Base-by-base conservation (phyloP, 2,797 vertebrate species). In the Scarus forsteni region DNA sequence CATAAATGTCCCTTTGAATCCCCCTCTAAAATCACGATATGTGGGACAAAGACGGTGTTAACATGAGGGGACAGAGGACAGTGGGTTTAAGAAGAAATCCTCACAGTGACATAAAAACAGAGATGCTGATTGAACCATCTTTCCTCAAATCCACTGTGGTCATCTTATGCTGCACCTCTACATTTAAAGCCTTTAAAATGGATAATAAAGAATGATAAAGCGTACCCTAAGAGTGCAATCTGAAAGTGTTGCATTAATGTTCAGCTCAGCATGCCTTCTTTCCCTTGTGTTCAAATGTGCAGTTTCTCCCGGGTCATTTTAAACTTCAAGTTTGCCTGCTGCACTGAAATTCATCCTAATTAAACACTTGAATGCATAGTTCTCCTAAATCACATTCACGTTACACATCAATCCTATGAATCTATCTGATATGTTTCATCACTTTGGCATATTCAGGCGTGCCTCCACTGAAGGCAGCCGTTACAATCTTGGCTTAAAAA, bases 361-460 rank as follows among this genome's bases (percentile, higher is more conserved):
- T 65, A 27, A 65, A 73, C 51, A 42, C 65, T 27, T 27, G 49
- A 61, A 85, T 88, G 79, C 83, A 89, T 87, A 89, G 85, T 78
- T 88, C 79, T 66, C 78, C 66, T 49, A 43, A 59, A 85, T 84
- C 55, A 79, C 75, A 71, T 83, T 85, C 65, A 62, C 40, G 35
- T 68, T 68, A 16, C 66, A 72, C 56, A 55, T 80, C 57, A 63
- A 45, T 27, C 62, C 53, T 67, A 35, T 72, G 38, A 11, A 55
- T 50, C 46, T 58, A 55, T 80, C 68, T 75, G 84, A 87, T 86
- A 82, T 85, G 73, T 88, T 79, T 75, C 73, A 76, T 75, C 58
- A 11, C 81, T 80, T 88, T 85, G 81, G 73, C 70, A 75, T 82
- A 69, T 73, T 64, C 56, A 10, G 16, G 49, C 42, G n/a, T 73